Conservation (phyloP, 2,797 vertebrate genomes). For the Lagorchestes hirsutus region DNA sequence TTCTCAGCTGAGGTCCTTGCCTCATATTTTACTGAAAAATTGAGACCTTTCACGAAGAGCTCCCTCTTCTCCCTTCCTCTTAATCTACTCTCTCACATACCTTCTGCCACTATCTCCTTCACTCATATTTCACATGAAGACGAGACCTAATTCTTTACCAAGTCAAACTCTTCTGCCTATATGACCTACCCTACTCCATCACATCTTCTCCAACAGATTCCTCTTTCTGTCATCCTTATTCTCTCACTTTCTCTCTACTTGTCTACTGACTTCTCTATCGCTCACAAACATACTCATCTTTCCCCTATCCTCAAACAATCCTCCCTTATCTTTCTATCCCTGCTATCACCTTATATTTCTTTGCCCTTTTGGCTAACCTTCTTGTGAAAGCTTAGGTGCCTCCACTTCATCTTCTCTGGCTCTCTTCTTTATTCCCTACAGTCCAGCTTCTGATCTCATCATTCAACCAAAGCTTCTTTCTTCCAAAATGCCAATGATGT, state of each 20-base stretch:
- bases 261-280: neutral
- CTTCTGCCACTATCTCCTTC: neutral
- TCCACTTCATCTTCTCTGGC: neutral
- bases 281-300: neutral
- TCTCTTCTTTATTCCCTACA: neutral
- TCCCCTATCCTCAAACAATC: neutral
- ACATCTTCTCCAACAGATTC: neutral
- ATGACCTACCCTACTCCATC: neutral
- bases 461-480: neutral
- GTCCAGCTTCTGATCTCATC: neutral
- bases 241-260: neutral
- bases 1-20: neutral
- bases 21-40: neutral
- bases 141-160: neutral
- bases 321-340: neutral
- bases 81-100: neutral
- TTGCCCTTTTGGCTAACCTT: neutral
- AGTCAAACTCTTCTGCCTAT: neutral
- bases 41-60: neutral
- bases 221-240: neutral
- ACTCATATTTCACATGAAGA: neutral
- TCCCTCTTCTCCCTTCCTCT: neutral
- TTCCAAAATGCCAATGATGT: neutral
- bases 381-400: neutral
- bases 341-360: neutral